Percentiles rank a stretch among this genome's conserved stretches.
These are phyloP conservation scores for Pseudorhombus dupliciocellatus DNA, from an alignment of 2,113 vertebrate species.

Conservation along the genomic window DNA sequence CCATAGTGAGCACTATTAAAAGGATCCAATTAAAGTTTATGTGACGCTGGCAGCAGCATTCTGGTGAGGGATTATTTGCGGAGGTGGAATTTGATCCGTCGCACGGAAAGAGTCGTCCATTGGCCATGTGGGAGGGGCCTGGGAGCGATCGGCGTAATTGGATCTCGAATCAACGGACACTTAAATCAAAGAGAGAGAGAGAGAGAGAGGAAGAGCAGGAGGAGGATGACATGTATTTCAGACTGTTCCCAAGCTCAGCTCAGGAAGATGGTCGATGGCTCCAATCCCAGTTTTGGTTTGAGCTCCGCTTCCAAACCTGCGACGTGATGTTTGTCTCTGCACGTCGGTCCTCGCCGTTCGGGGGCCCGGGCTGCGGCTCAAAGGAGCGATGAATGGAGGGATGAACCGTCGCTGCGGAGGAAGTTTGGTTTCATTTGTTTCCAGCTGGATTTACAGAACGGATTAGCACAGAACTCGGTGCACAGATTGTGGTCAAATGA, in stretches of 20 bases:
- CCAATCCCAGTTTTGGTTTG: too few relatives aligned
- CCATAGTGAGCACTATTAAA: conserved; percentile 75
- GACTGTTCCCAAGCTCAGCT: too few relatives aligned
- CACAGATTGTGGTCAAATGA: neutral
- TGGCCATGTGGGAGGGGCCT: conserved; percentile 57
- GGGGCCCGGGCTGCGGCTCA: too few relatives aligned
- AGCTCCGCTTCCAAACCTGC: too few relatives aligned
- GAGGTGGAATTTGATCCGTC: conserved; percentile 64
- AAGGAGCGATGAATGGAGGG: too few relatives aligned
- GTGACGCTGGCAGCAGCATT: conserved; percentile 54
- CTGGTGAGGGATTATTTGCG: conserved; percentile 63
- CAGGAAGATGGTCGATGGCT: too few relatives aligned
- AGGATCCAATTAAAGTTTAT: conserved; percentile 76
- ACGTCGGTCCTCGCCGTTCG: too few relatives aligned
- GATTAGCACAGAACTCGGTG: neutral
- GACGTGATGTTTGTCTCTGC: too few relatives aligned
- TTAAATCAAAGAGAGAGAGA: conserved; percentile 34
- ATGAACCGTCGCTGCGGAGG: neutral
- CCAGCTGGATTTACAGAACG: neutral
- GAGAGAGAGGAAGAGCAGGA: neutral
- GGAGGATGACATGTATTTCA: neutral
- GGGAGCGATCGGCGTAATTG: conserved; percentile 51
- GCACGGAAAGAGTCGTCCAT: conserved; percentile 21
- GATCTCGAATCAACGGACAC: conserved; percentile 58
- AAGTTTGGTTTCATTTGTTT: neutral